Percentiles rank a stretch among this genome's conserved stretches.
Evolutionary conservation across 2,797 vertebrate genomes (phyloP).

Genomic region (Thaleichthys pacificus): DNA sequence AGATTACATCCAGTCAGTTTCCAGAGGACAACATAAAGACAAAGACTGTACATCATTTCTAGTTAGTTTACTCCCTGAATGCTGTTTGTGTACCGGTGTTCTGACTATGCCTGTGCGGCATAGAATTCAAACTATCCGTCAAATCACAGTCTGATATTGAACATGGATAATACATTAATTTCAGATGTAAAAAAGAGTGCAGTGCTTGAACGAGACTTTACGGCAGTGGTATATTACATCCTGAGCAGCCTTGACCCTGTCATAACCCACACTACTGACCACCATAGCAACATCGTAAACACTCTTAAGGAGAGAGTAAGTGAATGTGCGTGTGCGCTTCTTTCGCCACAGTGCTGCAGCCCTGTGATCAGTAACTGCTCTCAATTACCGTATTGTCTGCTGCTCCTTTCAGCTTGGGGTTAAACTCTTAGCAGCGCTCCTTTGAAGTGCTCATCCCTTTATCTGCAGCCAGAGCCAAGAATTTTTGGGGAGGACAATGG

Average conservation of each 20-base stretch:
- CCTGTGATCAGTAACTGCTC: conserved; percentile 93
- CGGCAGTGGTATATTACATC: conserved; percentile 35
- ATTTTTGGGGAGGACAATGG: conserved; percentile 88
- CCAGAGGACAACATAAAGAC: conserved; percentile 62
- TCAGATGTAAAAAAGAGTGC: background rate
- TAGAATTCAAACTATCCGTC: background rate
- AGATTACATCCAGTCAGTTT: conserved; percentile 58
- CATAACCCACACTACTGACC: conserved; percentile 45
- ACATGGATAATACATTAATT: background rate
- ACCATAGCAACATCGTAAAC: conserved; percentile 59
- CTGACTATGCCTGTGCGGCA: background rate
- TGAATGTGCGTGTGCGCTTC: conserved; percentile 48
- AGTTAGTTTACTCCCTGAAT: conserved; percentile 29
- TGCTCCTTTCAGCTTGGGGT: conserved; percentile 88
- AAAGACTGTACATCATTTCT: conserved; percentile 52
- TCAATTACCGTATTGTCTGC: conserved; percentile 96
- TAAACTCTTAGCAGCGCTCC: conserved; percentile 94
- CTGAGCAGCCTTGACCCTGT: conserved; percentile 46
- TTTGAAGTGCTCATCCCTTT: conserved; percentile 99
- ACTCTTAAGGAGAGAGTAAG: conserved; percentile 17
- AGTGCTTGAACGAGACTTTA: conserved; percentile 26
- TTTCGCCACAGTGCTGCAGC: conserved; percentile 77
- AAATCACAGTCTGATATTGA: background rate
- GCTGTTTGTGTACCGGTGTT: background rate
- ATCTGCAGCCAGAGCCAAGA: conserved; percentile 95